These are phyloP conservation scores for Dasysyrphus albostriatus DNA, from an alignment of 2,888 invertebrate genomes.

Conservation along the genomic window DNA sequence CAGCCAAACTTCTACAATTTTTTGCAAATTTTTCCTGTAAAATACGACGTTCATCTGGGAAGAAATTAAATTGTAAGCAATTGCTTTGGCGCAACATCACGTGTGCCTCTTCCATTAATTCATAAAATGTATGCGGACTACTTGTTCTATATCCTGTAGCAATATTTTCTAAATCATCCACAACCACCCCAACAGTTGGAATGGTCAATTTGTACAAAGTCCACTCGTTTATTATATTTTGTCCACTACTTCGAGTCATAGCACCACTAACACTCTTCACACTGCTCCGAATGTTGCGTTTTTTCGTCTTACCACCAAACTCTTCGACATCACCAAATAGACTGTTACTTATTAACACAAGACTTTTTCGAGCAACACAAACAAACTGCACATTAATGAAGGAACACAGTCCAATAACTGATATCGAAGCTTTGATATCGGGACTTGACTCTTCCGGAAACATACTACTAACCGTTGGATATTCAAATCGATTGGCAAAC, in stretches of 20 bases:
- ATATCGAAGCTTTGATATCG: constrained; percentile 81
- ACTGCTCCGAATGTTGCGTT: constrained; percentile 73
- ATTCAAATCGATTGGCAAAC: constrained; percentile 84
- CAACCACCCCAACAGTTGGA: constrained; percentile 87
- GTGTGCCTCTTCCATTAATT: constrained; percentile 90
- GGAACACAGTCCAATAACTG: constrained; percentile 82
- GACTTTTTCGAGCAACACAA: constrained; percentile 81
- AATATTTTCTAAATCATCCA: constrained; percentile 88
- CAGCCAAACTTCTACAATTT: constrained; percentile 82
- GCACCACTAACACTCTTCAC: constrained; percentile 71
- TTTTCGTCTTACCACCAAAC: constrained; percentile 69
- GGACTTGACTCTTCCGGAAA: constrained; percentile 83
- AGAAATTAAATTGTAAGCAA: constrained; percentile 80
- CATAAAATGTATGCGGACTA: constrained; percentile 88
- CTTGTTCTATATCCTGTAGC: constrained; percentile 87
- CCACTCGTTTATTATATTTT: constrained; percentile 85
- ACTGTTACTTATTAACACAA: constrained; percentile 81
- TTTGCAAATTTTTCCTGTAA: constrained; percentile 80
- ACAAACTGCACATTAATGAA: constrained; percentile 82
- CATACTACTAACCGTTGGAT: constrained; percentile 81
- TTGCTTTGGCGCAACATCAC: constrained; percentile 86
- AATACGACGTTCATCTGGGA: constrained; percentile 76
- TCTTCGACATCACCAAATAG: constrained; percentile 73
- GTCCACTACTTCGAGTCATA: constrained; percentile 80
- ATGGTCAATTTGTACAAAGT: constrained; percentile 90